Conservation (phyloP, 2,888 invertebrate species). For the Ectemnius cavifrons region DNA sequence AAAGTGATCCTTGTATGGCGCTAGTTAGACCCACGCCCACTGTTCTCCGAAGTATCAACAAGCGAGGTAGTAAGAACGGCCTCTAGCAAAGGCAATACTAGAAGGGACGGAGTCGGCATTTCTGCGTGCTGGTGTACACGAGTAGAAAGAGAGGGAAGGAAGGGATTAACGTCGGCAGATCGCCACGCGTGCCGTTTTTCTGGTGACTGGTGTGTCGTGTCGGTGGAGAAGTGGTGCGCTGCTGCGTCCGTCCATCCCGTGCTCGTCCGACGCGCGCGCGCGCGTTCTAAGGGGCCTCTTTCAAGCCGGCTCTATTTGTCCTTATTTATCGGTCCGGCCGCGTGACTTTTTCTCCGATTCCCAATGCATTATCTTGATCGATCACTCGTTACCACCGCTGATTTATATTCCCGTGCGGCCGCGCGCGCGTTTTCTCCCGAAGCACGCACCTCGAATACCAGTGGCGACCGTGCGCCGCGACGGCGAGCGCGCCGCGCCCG, state of each 20-base stretch:
- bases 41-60: too few species aligned
- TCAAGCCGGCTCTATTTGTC: constrained; percentile 55
- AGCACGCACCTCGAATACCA: constrained; percentile 26
- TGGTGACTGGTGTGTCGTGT: constrained; percentile 37
- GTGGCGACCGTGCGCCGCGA: constrained; percentile 9
- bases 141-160: constrained; percentile 15
- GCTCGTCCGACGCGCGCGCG: too few species aligned
- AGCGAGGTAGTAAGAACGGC: too few species aligned
- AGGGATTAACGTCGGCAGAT: constrained; percentile 50
- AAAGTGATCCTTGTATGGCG: too few species aligned
- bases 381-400: constrained; percentile 63
- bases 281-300: constrained; percentile 22
- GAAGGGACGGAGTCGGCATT: not conserved
- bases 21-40: too few species aligned
- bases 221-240: not conserved
- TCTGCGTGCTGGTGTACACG: not conserved
- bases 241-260: not conserved
- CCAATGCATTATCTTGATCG: constrained; percentile 64
- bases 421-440: constrained; percentile 37
- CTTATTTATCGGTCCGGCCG: constrained; percentile 60
- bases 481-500: constrained; percentile 17
- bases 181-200: constrained; percentile 59
- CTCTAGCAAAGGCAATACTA: too few species aligned
- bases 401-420: constrained; percentile 58
- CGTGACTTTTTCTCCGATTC: constrained; percentile 57